Evolutionary conservation across 92 coral and sea anemone species (phyloP), one percentile per base, ranked within the genome.

Genomic region (Actinernus sp.): DNA sequence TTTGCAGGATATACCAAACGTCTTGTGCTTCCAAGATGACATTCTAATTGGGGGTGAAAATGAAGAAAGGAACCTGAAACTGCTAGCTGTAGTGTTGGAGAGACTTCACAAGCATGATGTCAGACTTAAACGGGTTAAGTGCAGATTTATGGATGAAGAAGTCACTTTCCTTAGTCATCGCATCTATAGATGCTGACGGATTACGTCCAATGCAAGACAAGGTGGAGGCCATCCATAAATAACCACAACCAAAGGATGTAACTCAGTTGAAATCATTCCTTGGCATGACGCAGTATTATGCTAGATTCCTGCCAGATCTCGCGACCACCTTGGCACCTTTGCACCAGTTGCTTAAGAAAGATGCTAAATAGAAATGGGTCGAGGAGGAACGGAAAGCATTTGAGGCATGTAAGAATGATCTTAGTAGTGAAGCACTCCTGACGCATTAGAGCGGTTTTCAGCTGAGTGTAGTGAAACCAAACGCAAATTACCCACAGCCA

Each of bases 1-100:
- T 24, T 24, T 43, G 6, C 49, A 43, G 21, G 49, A 24, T 5
- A 43, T 55, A 2, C 62, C 62, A 10, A 45, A 18, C 1, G 52
- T 38, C 3, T 31, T 34, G 49, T 59, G 66, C 28, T 59, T 18
- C 10, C 51, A 26, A 16, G 74, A 67, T 29, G 74, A 67, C 25
- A 53, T 53, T 3, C 20, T 53, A 13, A 34, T 53, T 12, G 29
- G 37, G 0, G 60, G 60, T 10, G 26, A 12, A 1, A 28, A 29
- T 14, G 58, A 48, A 2, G 72, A 44, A 7, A 34, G 28, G 2
- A 34, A 30, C 1, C 19, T 55, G 4, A 9, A n/a, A 14, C 22
- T 34, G 1, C 29, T 55, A 9, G 36, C 26, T 19, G 22, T 26
- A 12, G 45, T 55, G 18, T 39, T 31, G 13, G 17, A 37, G 27